Base-by-base conservation (phyloP, 2,888 invertebrate genomes). In the Microplitis manilae region DNA sequence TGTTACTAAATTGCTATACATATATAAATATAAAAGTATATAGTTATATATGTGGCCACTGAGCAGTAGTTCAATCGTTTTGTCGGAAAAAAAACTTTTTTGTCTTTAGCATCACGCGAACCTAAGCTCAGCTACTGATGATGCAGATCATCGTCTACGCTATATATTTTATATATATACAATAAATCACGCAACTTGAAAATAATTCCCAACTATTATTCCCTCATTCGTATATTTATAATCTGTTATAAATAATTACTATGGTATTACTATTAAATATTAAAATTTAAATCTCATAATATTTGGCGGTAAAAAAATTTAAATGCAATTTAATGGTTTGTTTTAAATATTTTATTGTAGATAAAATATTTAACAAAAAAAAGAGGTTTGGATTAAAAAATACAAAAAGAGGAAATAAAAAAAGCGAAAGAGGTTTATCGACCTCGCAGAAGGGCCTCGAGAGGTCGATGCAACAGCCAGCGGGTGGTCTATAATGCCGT, bases 351-450 rank as follows among this genome's bases (percentile, higher is more conserved):
- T 62, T 15, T 8, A 30, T 8, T 65, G 62, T 62, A 8, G 9
- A 17, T 15, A 62, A 62, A 62, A 62, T 17, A 62, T 62, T 62
- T 62, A 62, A 17, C n/a, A 62, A 62, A 62, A 62, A 30, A 30
- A 30, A 30, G 30, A 30, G 30, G 30, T 30, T 65, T 30, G 50
- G 50, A 50, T 41, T 41, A 40, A 68, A 41, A 40, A 41, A 20
- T 13, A 6, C 59, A 41, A 41, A 40, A 17, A 20, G 17, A 13
- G 6, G 41, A 41, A 17, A 17, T 17, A 41, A 68, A 40, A 59
- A 59, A 60, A 50, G 15, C n/a, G 7, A 38, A 68, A 65, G 75
- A 77, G 77, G 79, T 79, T 81, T 79, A 81, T 81, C 79, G 81
- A 81, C 79, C 79, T 81, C 79, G 65, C 59, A 20, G 67, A 68